phyloP scores from a whole-genome alignment of 1,140 invertebrate species.

The Cotesia typhae region DNA sequence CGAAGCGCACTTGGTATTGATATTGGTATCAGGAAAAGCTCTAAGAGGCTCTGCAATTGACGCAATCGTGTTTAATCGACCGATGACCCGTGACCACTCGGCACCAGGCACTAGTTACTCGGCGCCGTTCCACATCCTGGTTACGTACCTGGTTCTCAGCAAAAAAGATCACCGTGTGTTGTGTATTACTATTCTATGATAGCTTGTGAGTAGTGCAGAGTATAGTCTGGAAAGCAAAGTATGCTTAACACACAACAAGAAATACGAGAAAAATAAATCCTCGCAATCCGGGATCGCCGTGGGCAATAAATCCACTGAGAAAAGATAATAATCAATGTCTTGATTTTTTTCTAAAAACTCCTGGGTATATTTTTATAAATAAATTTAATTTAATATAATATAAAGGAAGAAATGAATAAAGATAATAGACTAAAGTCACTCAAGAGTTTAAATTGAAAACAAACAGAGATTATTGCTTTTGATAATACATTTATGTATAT shows the following conservation, averaged over 20 bases:
- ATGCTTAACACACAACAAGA: not conserved
- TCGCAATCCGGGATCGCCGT: too few species aligned
- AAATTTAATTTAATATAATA: too few species aligned
- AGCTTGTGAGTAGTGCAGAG: not conserved
- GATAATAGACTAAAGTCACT: too few species aligned
- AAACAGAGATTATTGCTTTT: too few species aligned
- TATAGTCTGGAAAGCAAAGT: too few species aligned
- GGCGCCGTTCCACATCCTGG: constrained; percentile 30
- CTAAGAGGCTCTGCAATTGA: constrained; percentile 14
- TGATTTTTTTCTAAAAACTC: too few species aligned
- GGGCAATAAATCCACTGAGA: too few species aligned
- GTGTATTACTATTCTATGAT: not conserved
- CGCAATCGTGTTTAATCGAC: constrained; percentile 17
- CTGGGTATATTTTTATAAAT: too few species aligned
- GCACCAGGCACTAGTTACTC: not conserved
- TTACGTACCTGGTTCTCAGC: constrained; percentile 16
- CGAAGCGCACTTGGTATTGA: constrained; percentile 1
- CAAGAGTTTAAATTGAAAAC: too few species aligned
- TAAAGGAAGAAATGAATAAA: too few species aligned
- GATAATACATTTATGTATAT: too few species aligned
- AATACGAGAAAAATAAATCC: not conserved
- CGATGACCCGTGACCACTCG: constrained; percentile 35
- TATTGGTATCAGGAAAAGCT: not conserved
- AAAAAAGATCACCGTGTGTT: not conserved
- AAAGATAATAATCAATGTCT: too few species aligned